Evolutionary conservation across 2,888 invertebrate genomes (phyloP).

Genomic region (Leptogaster cylindrica): DNA sequence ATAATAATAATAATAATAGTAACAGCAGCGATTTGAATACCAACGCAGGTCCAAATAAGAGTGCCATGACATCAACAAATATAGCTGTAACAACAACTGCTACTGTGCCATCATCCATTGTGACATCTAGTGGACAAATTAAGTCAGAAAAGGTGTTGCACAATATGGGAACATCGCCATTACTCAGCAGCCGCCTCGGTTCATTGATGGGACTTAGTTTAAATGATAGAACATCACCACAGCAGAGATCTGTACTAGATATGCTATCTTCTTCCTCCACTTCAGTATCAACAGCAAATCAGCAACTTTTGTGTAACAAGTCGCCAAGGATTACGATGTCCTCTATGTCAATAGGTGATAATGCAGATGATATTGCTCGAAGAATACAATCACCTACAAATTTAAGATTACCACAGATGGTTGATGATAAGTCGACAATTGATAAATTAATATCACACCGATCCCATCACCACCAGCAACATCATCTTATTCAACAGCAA

Average conservation of each 20-base stretch:
- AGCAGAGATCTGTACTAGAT: slow-evolving; percentile 40
- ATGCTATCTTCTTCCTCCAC: slow-evolving; percentile 41
- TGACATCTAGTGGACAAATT: neutral
- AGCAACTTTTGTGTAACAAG: slow-evolving; percentile 22
- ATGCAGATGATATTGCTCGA: neutral
- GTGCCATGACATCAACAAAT: slow-evolving; percentile 34
- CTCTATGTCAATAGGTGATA: neutral
- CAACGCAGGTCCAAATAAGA: slow-evolving; percentile 37
- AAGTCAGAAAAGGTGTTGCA: slow-evolving; percentile 35
- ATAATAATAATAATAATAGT: slow-evolving; percentile 33
- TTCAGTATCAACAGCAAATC: slow-evolving; percentile 46
- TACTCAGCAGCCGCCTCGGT: slow-evolving; percentile 9
- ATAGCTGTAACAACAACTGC: slow-evolving; percentile 40
- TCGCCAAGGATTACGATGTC: neutral
- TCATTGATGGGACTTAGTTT: slow-evolving; percentile 3
- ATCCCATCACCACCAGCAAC: slow-evolving; percentile 1
- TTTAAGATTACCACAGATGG: slow-evolving; percentile 8
- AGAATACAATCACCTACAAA: slow-evolving; percentile 13
- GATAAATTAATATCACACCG: slow-evolving; percentile 18
- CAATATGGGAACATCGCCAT: slow-evolving; percentile 5
- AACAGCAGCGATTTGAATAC: slow-evolving; percentile 19
- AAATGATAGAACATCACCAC: slow-evolving; percentile 33
- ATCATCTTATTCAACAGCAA: no score
- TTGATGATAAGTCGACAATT: slow-evolving; percentile 28
- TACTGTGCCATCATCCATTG: slow-evolving; percentile 35